Conservation (phyloP, 1,140 invertebrate genomes). For the Drosophila nebulosa region DNA sequence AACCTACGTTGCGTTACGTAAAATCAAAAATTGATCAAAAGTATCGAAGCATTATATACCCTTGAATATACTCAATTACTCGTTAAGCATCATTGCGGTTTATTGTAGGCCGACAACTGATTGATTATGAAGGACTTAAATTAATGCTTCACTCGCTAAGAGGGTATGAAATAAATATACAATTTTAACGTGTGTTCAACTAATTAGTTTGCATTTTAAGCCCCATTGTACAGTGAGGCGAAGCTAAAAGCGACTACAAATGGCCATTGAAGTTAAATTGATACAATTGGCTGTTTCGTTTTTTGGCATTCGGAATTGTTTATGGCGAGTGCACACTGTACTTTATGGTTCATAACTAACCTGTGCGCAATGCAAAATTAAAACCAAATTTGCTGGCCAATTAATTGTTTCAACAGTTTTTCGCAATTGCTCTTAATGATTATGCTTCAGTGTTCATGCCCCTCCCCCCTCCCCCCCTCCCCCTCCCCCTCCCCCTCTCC, state of each 20-base stretch:
- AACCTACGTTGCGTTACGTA: too few species aligned
- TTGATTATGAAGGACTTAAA: background rate
- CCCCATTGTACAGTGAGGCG: background rate
- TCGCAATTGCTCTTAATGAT: conserved; percentile 52
- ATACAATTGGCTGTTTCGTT: too few species aligned
- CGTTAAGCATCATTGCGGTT: background rate
- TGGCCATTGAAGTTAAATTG: too few species aligned
- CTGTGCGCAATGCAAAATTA: conserved; percentile 56
- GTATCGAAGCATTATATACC: background rate
- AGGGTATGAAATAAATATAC: background rate
- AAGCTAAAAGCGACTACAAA: too few species aligned
- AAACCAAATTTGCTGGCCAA: conserved; percentile 50
- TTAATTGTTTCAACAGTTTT: conserved; percentile 45
- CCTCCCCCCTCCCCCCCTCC: background rate
- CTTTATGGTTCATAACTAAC: conserved; percentile 35
- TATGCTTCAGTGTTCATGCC: background rate
- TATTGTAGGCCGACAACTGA: background rate
- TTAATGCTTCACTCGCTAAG: background rate
- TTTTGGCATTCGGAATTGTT: background rate
- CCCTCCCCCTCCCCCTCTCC: background rate
- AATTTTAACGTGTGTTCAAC: conserved; percentile 19
- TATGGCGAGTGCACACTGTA: background rate
- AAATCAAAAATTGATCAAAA: background rate
- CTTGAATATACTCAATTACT: background rate
- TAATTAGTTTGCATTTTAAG: conserved; percentile 22